Base-by-base conservation (phyloP, 2,888 invertebrate species). In the Lochmaea capreae region DNA sequence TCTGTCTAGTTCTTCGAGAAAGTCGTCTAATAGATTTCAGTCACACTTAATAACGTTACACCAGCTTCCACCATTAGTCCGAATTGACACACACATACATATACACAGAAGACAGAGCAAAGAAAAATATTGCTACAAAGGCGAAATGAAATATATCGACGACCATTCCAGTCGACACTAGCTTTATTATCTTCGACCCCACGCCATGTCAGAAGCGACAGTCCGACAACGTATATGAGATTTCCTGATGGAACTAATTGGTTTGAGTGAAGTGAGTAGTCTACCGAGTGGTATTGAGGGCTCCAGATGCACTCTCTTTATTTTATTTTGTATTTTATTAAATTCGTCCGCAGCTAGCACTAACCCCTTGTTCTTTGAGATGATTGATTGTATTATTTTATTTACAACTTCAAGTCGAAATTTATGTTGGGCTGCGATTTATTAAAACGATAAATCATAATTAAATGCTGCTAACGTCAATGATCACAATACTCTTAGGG, bases 11-110 rank as follows among this genome's bases (percentile, higher is more conserved):
- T 71, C 72, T 65, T 72, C 65, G 69, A 81, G 84, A 82, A 83
- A 83, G 83, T 83, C 83, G 82, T 85, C 84, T 85, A 85, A 85
- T 85, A 84, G 85, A 83, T 83, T 84, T 83, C 82, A 80, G 82
- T 82, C 78, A 78, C 83, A 84, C 84, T 85, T 84, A 85, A 85
- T 85, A 84, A 83, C 82, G 80, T 76, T 76, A 80, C 82, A 59
- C 71, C 71, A 81, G 83, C 82, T 80, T 80, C 80, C 81, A 83
- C 84, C 85, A 85, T 86, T 85, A 85, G 85, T 86, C 84, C 84
- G 82, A 82, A 84, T 85, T 83, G 86, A 86, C 85, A 84, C 80
- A 79, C 43, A 33, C 22, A 59, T 3, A 22, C 22, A 22, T 39
- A 61, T 39, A 33, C 68, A 57, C 18, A 22, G 63, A 63, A 16